phyloP scores from a whole-genome alignment of 2,888 invertebrate genomes.

The Notocelia uddmanniana region DNA sequence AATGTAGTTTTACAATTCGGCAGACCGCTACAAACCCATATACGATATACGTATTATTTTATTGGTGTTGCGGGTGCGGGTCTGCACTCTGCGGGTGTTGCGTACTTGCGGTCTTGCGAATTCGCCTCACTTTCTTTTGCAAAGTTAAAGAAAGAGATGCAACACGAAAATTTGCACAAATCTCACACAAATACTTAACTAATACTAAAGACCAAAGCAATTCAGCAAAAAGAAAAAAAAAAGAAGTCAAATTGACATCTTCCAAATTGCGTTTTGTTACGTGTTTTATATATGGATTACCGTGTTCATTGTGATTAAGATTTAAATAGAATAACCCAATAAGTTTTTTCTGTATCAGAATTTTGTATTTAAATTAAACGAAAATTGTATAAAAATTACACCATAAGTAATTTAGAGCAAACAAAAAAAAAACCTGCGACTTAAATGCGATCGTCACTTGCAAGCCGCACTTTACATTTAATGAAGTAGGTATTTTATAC shows the following conservation, averaged over 20 bases:
- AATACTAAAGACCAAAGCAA: too few relatives aligned
- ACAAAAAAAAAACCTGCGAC: background rate
- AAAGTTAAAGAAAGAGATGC: too few relatives aligned
- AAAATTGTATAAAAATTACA: background rate
- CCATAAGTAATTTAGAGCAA: background rate
- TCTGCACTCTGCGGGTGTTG: too few relatives aligned
- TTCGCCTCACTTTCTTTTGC: too few relatives aligned
- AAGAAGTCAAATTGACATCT: background rate
- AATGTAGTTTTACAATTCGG: constrained; percentile 6
- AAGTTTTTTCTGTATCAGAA: background rate
- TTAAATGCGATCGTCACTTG: constrained; percentile 53
- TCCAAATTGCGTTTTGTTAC: constrained; percentile 31
- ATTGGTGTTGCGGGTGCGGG: too few relatives aligned
- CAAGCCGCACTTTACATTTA: constrained; percentile 64
- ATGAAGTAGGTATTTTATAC: constrained; percentile 49
- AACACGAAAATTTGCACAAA: too few relatives aligned
- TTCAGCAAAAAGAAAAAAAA: too few relatives aligned
- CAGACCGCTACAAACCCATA: background rate
- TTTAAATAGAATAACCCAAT: background rate
- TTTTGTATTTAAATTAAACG: background rate
- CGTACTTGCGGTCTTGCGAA: too few relatives aligned
- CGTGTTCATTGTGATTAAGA: background rate
- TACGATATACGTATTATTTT: too few relatives aligned
- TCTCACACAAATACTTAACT: too few relatives aligned
- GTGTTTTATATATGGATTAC: background rate